Conservation (phyloP, 2,888 invertebrate genomes). For the Chrysolina oricalcia region DNA sequence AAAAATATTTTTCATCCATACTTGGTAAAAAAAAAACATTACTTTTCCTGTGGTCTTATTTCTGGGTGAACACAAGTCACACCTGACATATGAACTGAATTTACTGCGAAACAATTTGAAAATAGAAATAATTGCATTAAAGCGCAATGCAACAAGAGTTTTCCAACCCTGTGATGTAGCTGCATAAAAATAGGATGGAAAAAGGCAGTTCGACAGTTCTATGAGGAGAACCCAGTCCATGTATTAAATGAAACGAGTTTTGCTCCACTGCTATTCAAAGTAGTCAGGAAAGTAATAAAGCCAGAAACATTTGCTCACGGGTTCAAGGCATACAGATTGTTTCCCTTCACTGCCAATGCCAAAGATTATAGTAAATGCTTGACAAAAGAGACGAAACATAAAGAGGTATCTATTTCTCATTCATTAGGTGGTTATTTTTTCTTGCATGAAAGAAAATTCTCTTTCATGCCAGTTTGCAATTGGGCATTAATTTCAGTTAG, state of each 20-base stretch:
- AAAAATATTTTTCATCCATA: slow-evolving; percentile 53
- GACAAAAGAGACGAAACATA: too few relatives aligned
- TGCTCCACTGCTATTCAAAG: slow-evolving; percentile 51
- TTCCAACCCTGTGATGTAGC: slow-evolving; percentile 49
- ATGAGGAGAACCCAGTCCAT: slow-evolving; percentile 39
- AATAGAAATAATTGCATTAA: too few relatives aligned
- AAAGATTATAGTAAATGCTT: slow-evolving; percentile 47
- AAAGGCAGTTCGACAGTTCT: slow-evolving; percentile 48
- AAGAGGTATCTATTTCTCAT: too few relatives aligned
- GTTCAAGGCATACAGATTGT: slow-evolving; percentile 52
- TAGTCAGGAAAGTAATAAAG: slow-evolving; percentile 38
- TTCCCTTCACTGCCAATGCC: slow-evolving; percentile 51
- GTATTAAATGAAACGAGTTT: slow-evolving; percentile 47
- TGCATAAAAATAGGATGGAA: slow-evolving; percentile 40
- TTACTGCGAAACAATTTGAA: slow-evolving; percentile 42
- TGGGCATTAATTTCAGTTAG: too few relatives aligned
- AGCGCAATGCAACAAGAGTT: too few relatives aligned
- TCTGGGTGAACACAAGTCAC: slow-evolving; percentile 52
- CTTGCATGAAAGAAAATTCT: too few relatives aligned
- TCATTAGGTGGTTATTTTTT: too few relatives aligned
- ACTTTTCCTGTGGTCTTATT: slow-evolving; percentile 59
- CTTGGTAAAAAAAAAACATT: slow-evolving; percentile 52
- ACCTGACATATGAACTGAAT: slow-evolving; percentile 45
- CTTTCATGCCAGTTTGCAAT: too few relatives aligned
- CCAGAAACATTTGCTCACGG: slow-evolving; percentile 53